Evolutionary conservation across 1,140 invertebrate species (phyloP), one percentile per base, ranked within the genome.

Genomic region (Pygmarrhopalites habei): DNA sequence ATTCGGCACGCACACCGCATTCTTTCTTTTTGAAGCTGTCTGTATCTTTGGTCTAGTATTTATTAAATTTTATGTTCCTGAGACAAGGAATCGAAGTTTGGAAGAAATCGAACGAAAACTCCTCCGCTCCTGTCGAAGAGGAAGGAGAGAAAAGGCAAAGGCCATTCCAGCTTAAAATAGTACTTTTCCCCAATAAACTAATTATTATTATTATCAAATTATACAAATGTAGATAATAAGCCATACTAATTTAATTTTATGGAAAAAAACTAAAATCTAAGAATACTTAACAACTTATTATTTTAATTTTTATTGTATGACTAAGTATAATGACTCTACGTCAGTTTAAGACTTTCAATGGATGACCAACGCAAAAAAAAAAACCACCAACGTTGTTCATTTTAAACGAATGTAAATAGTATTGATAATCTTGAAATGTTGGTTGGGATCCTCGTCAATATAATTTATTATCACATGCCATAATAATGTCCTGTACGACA

Each of bases 51-150:
- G 82, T 23, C 74, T 78, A 12, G 55, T 79, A n/a, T 83, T 81
- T 56, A 75, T 77, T 46, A 80, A 79, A 62, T 71, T 81, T 51
- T 75, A 79, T 56, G 77, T 83, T n/a, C 82, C 82, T 14, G 82
- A 84, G 72, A 83, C 82, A 1, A 82, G 81, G 73, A 77, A 77
- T 10, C 80, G 79, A 70, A 77, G 79, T n/a, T 73, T 82, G 15
- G 82, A 86, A 58, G 85, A 90, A 65, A 77, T 84, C 43, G 69
- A 71, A 61, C 44, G 39, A 47, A 68, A 68, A 41, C 43, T 68
- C 14, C 25, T 58, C 1, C 1, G 66, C 25, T 61, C 66, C 12
- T 67, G 64, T 32, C 23, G 66, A 19, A 57, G 69, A 65, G 56
- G 56, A 43, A 30, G 21, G 3, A 44, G 56, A 25, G 21, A 10